Evolutionary conservation across 2,888 invertebrate species (phyloP), one percentile per base, ranked within the genome.

Genomic region (Pogonocherus hispidulus): DNA sequence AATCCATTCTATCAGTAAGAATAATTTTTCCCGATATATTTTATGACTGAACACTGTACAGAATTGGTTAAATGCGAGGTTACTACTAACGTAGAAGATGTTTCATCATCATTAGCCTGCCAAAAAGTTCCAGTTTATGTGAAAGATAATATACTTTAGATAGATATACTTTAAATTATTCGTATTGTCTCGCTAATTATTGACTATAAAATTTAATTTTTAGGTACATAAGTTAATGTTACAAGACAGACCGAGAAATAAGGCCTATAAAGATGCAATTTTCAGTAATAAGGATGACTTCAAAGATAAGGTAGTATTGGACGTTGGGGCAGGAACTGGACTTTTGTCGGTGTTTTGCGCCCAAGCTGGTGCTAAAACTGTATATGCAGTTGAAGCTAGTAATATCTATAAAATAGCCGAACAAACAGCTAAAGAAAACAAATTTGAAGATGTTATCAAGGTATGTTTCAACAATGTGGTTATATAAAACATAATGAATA

Each of bases 261-360:
- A 90, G 75, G 91, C 94, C 1, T 98, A 97, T 81, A 89, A 88
- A 81, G 89, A 92, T 79, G 96, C 96, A 0, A 96, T 98, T 80
- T 84, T 91, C 47, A 86, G 88, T 23, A 92, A 91, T 76, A 87
- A 87, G 77, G 86, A 88, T 1, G 84, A 90, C 63, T 94, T 98
- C 77, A 87, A 90, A 79, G 91, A 91, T 69, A 97, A 95, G 88
- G 83, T 91, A 62, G 93, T 97, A 0, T 88, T 97, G 87, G 96
- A 95, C 86, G 91, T 95, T 59, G 95, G 95, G 1, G 93, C 94
- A 69, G 95, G 95, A 1, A 94, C 94, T 16, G 95, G 97, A 22
- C 94, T 98, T 76, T 86, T 98, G 22, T 96, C 97, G 1, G 87
- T 97, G 79, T 95, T 96, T 85, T 95, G 95, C 84, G 97, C 95